Evolutionary conservation across 2,888 invertebrate genomes (phyloP), one percentile per base, ranked within the genome.

Genomic region (Meandrusa payeni): DNA sequence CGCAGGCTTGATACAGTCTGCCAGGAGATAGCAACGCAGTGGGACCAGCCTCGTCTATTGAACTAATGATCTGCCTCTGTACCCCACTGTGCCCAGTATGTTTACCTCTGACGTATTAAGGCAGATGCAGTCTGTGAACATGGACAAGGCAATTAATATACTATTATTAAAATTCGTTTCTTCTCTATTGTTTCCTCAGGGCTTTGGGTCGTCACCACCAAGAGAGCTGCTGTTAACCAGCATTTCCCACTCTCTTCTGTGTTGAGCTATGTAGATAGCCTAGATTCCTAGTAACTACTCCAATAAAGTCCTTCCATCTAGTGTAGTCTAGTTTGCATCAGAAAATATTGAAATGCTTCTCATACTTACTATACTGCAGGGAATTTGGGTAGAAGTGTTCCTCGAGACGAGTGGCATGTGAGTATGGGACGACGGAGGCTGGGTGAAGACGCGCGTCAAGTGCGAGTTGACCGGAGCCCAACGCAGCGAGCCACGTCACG

Each of bases 341-440:
- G n/a, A n/a, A n/a, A n/a, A n/a, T n/a, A n/a, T n/a, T n/a, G n/a
- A n/a, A n/a, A n/a, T n/a, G n/a, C n/a, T n/a, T n/a, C n/a, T n/a
- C 33, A 9, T 34, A 86, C 90, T 89, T 76, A 95, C 94, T 91
- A 64, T 96, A 94, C 33, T 93, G 91, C 48, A 96, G 70, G 0
- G 97, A 93, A 50, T 94, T 93, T 0, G 97, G 96, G 67, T 92
- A 95, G 72, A 94, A 95, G 65, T 96, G 93, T 61, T 95, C 95
- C 63, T 97, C 96, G 0, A 93, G 89, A 2, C 93, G 79, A 13
- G 92, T 91, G 23, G 92, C 86, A 7, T 92, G 90, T 20, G 89
- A 85, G 67, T 92, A 94, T 1, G 90, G 89, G 2, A 83, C 71
- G 1, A 93, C 73, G 0, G 91, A 88, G 27, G 78, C 69, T 1